These are phyloP conservation scores for Eupithecia inturbata DNA, from an alignment of 2,888 invertebrate genomes.

Conservation along the genomic window DNA sequence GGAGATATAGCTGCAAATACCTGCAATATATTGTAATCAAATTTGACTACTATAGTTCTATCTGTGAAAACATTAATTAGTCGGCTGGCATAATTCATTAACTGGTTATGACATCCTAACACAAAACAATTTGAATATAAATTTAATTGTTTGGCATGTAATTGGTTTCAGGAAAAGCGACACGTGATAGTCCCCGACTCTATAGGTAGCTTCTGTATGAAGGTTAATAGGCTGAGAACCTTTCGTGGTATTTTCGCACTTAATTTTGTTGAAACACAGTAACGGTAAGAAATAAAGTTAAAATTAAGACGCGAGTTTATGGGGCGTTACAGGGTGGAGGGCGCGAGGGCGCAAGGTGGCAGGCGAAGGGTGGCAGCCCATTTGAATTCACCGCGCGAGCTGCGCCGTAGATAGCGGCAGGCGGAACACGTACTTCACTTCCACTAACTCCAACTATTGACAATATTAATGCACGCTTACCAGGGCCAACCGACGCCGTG, in stretches of 20 bases:
- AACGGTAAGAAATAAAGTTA: constrained; percentile 83
- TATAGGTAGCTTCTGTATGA: constrained; percentile 32
- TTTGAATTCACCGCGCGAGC: constrained; percentile 83
- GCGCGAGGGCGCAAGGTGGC: constrained; percentile 61
- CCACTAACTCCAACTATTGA: constrained; percentile 84
- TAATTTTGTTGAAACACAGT: constrained; percentile 81
- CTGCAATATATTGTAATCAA: constrained; percentile 31
- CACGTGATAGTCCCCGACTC: constrained; percentile 1
- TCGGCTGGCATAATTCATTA: constrained; percentile 20
- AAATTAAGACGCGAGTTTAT: constrained; percentile 84
- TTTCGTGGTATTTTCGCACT: constrained; percentile 79
- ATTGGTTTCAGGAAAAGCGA: constrained; percentile 6
- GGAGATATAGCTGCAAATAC: constrained; percentile 30
- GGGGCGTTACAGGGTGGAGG: constrained; percentile 80
- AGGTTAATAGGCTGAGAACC: constrained; percentile 65
- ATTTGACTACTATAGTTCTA: constrained; percentile 21
- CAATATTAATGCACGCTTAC: constrained; percentile 84
- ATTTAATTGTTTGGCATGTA: constrained; percentile 5
- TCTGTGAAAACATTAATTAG: constrained; percentile 36
- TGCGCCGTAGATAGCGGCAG: constrained; percentile 82
- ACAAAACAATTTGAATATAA: constrained; percentile 16
- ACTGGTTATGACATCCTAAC: constrained; percentile 11
- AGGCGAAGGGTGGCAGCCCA: constrained; percentile 60
- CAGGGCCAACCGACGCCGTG: constrained; percentile 76
- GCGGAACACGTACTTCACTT: constrained; percentile 84